Evolutionary conservation across 1,140 invertebrate genomes (phyloP), one percentile per base, ranked within the genome.

Genomic region (Hestina assimilis): DNA sequence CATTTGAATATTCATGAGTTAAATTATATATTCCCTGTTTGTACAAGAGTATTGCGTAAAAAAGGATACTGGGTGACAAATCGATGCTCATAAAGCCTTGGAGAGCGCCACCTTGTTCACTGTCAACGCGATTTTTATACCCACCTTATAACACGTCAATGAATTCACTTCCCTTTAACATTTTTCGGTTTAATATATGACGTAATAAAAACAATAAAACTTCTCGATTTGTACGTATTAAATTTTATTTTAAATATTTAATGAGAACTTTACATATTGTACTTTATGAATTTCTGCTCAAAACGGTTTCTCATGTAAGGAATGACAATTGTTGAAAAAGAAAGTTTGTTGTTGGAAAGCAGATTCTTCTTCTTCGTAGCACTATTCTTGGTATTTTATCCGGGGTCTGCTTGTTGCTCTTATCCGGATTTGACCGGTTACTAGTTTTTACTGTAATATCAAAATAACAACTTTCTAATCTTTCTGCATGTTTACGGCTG

Each of bases 81-180:
- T 75, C 38, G 54, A 52, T 41, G 59, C 56, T 53, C 69, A 75
- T 76, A 71, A 75, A 57, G 14, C 50, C 20, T 43, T 42, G 38
- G 50, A 62, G 66, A 63, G 71, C 69, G 71, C 75, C 71, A 69
- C 67, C 51, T 67, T 72, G 69, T 68, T 31, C 26, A 33, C 56
- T 69, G 63, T 70, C 71, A 68, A 29, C 64, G 63, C 66, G 63
- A 77, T 72, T 74, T 77, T 77, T 77, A 74, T 69, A 72, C 66
- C 52, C 51, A 55, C 28, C 59, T 50, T 54, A 42, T 46, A 58
- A 55, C 46, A 59, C 31, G 61, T 54, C 60, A 52, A 69, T 69
- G 57, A 51, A 69, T 72, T 61, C 46, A 57, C 41, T 38, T 53
- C 40, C 28, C 26, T 58, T 15, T 43, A 31, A 57, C 12, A 21